phyloP scores from a whole-genome alignment of 1,140 invertebrate species.

The Trichonephila clavata region DNA sequence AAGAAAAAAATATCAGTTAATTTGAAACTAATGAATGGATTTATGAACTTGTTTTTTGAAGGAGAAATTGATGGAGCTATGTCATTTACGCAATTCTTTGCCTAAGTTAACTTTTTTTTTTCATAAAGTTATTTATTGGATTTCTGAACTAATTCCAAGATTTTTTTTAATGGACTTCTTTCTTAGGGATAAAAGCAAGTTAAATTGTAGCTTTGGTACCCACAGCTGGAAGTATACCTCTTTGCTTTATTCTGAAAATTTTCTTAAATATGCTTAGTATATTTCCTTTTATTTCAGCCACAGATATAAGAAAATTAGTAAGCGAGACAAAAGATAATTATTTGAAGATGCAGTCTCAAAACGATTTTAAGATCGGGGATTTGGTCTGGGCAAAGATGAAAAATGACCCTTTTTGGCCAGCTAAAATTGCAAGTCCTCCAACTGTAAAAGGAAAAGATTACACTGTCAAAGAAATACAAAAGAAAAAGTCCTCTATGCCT shows the following conservation, averaged over 20 bases:
- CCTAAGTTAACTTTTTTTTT: too few species aligned
- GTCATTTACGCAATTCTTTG: too few species aligned
- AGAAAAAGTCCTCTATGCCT: neutral
- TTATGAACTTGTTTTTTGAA: too few species aligned
- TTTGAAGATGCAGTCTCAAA: neutral
- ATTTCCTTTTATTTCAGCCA: neutral
- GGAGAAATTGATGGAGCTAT: too few species aligned
- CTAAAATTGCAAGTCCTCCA: slow-evolving; percentile 80
- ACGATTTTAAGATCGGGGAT: neutral
- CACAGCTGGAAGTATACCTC: neutral
- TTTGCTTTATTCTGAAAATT: neutral
- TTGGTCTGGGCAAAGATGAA: slow-evolving; percentile 80
- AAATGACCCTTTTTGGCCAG: slow-evolving; percentile 80
- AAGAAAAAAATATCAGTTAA: too few species aligned
- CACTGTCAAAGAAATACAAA: too few species aligned
- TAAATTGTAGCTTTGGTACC: neutral
- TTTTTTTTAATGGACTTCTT: too few species aligned
- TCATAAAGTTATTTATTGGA: too few species aligned
- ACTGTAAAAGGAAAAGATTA: slow-evolving; percentile 33
- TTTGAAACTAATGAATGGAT: too few species aligned
- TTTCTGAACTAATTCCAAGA: too few species aligned
- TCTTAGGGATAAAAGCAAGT: too few species aligned
- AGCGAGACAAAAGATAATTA: neutral
- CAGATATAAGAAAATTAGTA: neutral
- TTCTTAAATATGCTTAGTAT: neutral